Percentiles rank a stretch among this genome's conserved stretches.
These are phyloP conservation scores for Smittia aterrima DNA, from an alignment of 2,888 invertebrate species.

Conservation along the genomic window DNA sequence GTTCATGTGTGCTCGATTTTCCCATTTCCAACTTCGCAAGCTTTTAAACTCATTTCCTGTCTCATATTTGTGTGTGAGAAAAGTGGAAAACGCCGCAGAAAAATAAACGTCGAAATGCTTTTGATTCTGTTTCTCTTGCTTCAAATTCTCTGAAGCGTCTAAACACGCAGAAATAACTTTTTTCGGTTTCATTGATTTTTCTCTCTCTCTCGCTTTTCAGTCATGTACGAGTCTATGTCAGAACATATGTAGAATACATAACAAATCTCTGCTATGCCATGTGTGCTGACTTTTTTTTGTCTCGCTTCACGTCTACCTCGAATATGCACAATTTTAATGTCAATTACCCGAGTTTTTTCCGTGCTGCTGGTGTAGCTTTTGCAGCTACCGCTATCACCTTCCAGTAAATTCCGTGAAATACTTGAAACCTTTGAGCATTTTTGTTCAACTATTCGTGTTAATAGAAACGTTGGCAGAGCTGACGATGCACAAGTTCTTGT, in stretches of 20 bases:
- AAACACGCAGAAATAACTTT: not conserved
- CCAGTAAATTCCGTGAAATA: not conserved
- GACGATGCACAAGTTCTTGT: too few relatives aligned
- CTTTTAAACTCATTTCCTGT: constrained; percentile 34
- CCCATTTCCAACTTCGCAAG: constrained; percentile 8
- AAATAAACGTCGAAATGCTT: not conserved
- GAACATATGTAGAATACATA: not conserved
- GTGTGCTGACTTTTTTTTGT: not conserved
- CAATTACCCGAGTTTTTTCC: not conserved
- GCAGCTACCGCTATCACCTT: not conserved
- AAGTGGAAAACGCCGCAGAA: constrained; percentile 14
- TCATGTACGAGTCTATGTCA: not conserved
- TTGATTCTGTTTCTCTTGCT: too few relatives aligned
- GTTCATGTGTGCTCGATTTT: constrained; percentile 13
- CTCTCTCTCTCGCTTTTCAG: not conserved
- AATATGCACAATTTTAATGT: constrained; percentile 4
- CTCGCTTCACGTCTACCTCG: not conserved
- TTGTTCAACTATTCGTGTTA: too few relatives aligned
- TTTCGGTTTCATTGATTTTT: constrained; percentile 8
- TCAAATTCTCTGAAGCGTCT: too few relatives aligned
- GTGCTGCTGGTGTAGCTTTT: not conserved
- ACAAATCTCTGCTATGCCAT: not conserved
- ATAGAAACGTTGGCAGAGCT: too few relatives aligned
- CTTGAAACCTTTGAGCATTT: too few relatives aligned
- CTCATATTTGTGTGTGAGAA: not conserved